Evolutionary conservation across 2,113 vertebrate species (phyloP).

Genomic region (Alethe diademata): DNA sequence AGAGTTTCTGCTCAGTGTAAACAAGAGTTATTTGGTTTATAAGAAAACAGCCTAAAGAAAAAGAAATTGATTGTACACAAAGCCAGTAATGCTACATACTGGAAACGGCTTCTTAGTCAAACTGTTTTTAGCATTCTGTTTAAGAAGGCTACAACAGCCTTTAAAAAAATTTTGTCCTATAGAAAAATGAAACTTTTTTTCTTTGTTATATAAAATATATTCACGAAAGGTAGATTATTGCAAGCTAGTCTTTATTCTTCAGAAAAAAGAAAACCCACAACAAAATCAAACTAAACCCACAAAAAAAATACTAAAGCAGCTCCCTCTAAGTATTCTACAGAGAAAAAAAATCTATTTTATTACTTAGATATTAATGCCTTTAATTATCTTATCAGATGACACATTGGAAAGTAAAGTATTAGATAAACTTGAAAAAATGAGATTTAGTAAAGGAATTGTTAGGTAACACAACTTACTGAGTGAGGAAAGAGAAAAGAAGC

Average conservation of each 20-base stretch:
- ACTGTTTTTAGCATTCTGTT: neutral
- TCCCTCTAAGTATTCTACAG: neutral
- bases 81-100: neutral
- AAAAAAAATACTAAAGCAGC: neutral
- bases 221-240: neutral
- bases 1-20: neutral
- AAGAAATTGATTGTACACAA: neutral
- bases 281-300: neutral
- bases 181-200: neutral
- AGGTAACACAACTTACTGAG: neutral
- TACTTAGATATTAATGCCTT: neutral
- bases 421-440: neutral
- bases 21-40: neutral
- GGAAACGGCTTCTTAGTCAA: neutral
- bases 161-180: neutral
- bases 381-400: neutral
- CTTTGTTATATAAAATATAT: neutral
- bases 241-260: neutral
- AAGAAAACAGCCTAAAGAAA: neutral
- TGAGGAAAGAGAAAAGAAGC: neutral
- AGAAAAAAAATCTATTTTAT: neutral
- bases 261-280: neutral
- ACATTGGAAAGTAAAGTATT: neutral
- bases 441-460: slow-evolving; percentile 38
- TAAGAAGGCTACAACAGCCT: neutral